Evolutionary conservation across 64 coral and sea anemone genomes (phyloP), one percentile per base, ranked within the genome.

Genomic region (Hydrozoanthus tunicans): DNA sequence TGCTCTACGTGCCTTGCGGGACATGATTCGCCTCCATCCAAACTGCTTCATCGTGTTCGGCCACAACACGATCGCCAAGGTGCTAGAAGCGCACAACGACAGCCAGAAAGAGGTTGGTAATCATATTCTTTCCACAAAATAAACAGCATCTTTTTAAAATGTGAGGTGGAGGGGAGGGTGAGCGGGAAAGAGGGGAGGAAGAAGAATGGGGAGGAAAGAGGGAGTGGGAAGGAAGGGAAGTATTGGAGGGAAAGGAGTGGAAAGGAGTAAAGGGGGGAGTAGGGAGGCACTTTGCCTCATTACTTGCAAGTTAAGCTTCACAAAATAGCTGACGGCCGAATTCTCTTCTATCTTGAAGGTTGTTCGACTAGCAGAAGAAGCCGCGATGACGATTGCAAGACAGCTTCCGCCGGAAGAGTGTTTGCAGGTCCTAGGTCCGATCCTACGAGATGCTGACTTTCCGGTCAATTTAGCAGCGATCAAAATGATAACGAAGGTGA

Each of bases 401-500:
- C 90, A 69, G 15, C 89, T 99, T 67, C 79, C 89, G 10, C 97
- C 97, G 70, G 92, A 96, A 62, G 84, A 90, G 24, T 99, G 94
- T 63, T 89, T 99, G 73, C 81, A 83, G 60, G 97, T 95, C 5
- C 67, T 99, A 43, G 90, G 89, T 9, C 97, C 97, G 32, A 79
- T 99, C 60, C 90, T 99, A 5, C 86, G 90, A 53, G 94, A 96
- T 8, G 82, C 94, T 8, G 90, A 95, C 55, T 99, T 96, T 79
- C 97, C 97, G 10, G 97, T 99, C 68, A 95, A 93, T 20, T 81
- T 99, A 61, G 94, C 97, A 0, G 94, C 89, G 52, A 93, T 96
- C 58, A 99, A 99, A 80, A 96, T 99, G 97, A 86, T 93, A 62
- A 94, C 94, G 6, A 99, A 99, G 97, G 97, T 90, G n/a, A 79